Conservation (phyloP, 2,888 invertebrate genomes). For the Helicoverpa assulta region DNA sequence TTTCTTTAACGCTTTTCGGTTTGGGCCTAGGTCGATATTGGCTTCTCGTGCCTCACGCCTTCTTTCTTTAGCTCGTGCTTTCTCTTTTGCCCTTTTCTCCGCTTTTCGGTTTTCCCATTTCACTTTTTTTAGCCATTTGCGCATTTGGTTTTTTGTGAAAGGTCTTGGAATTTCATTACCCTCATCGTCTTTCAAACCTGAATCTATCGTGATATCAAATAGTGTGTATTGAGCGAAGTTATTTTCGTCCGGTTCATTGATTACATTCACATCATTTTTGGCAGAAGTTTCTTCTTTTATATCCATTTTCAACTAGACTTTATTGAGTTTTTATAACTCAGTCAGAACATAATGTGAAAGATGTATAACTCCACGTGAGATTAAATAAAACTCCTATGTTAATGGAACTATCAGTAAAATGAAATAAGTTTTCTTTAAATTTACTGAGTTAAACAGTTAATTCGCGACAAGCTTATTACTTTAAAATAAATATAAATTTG, state of each 20-base stretch:
- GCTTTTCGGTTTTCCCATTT: slow-evolving; percentile 93
- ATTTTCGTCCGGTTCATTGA: slow-evolving; percentile 54
- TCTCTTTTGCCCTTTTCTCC: slow-evolving; percentile 93
- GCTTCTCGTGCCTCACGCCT: slow-evolving; percentile 92
- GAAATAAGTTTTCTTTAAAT: background rate
- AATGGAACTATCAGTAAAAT: background rate
- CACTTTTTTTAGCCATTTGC: slow-evolving; percentile 92
- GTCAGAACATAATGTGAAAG: slow-evolving; percentile 4
- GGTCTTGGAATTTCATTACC: slow-evolving; percentile 85
- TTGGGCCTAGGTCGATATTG: slow-evolving; percentile 94
- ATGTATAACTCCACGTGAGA: slow-evolving; percentile 20
- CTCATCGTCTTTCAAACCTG: slow-evolving; percentile 85
- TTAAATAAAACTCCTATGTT: background rate
- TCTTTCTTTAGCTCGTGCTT: slow-evolving; percentile 92
- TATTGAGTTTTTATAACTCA: background rate
- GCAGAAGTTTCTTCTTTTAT: slow-evolving; percentile 44
- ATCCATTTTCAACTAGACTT: slow-evolving; percentile 53
- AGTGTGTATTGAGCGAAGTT: slow-evolving; percentile 79
- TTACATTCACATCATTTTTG: slow-evolving; percentile 37
- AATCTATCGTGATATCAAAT: slow-evolving; percentile 82
- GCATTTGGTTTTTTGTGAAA: slow-evolving; percentile 91
- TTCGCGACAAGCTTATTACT: background rate
- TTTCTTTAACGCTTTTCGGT: slow-evolving; percentile 94
- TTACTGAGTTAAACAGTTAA: background rate
- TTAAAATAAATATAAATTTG: background rate